These are phyloP conservation scores for Drosophila bipectinata DNA, from an alignment of 1,140 invertebrate species.

Conservation along the genomic window DNA sequence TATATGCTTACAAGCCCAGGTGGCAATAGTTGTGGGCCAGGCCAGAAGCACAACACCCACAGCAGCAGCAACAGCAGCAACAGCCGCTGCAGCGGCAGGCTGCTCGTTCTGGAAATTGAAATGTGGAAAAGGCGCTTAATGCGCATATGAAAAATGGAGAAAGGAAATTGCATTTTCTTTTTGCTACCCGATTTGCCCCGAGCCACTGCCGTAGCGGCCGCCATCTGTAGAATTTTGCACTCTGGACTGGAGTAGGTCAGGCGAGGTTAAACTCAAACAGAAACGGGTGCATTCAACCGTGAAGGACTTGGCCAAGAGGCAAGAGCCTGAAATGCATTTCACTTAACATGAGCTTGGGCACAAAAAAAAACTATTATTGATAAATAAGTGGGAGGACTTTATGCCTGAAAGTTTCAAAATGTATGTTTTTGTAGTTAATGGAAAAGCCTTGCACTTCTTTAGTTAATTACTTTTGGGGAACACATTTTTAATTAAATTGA, in stretches of 20 bases:
- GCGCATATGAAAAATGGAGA: slow-evolving; percentile 77
- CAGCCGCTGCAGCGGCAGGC: slow-evolving; percentile 7
- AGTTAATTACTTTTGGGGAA: background rate
- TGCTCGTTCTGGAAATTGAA: slow-evolving; percentile 65
- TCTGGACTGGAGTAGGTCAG: slow-evolving; percentile 48
- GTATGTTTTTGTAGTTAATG: background rate
- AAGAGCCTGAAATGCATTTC: slow-evolving; percentile 33
- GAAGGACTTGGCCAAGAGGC: slow-evolving; percentile 42
- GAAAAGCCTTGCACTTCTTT: too few species aligned
- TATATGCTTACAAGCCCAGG: slow-evolving; percentile 62
- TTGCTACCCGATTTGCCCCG: slow-evolving; percentile 14
- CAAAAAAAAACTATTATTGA: slow-evolving; percentile 36
- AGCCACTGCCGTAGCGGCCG: slow-evolving; percentile 4
- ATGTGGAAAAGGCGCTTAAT: slow-evolving; percentile 78
- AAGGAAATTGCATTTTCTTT: slow-evolving; percentile 77
- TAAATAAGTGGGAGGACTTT: slow-evolving; percentile 13
- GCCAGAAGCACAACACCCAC: slow-evolving; percentile 39
- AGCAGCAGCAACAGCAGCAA: slow-evolving; percentile 17
- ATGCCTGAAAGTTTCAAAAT: slow-evolving; percentile 2
- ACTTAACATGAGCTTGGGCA: slow-evolving; percentile 23
- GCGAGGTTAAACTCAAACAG: slow-evolving; percentile 58
- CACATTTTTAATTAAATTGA: background rate
- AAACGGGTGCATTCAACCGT: slow-evolving; percentile 76
- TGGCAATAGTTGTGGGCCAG: slow-evolving; percentile 15
- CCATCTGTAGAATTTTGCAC: slow-evolving; percentile 30